phyloP scores from a whole-genome alignment of 30 jellyfish, hydroid and myxozoan species.

The Hydractinia symbiolongicarpus region DNA sequence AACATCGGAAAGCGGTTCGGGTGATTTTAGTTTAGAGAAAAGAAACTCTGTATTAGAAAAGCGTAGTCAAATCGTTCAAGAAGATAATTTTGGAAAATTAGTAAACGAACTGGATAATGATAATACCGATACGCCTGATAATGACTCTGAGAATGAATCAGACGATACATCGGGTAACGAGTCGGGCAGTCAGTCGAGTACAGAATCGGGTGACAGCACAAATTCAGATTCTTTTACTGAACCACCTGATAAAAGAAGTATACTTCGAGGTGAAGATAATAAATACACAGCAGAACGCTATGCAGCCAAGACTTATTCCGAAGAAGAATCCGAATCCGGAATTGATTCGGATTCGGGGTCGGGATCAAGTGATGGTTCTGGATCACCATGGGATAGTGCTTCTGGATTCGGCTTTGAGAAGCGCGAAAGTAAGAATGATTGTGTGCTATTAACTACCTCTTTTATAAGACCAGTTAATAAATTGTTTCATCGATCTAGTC shows the following conservation, averaged over 20 bases:
- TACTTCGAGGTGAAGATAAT: conserved; percentile 8
- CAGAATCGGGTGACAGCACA: conserved; percentile 13
- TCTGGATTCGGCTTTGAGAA: conserved; percentile 25
- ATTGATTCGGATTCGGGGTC: conserved; percentile 31
- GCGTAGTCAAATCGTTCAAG: conserved; percentile 31
- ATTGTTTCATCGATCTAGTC: no score
- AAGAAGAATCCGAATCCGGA: conserved; percentile 30
- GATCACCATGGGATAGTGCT: conserved; percentile 16
- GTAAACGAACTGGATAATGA: not conserved
- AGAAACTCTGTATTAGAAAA: conserved; percentile 25
- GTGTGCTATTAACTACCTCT: not conserved
- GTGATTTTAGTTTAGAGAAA: not conserved
- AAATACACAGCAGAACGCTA: not conserved
- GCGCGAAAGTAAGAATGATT: not conserved
- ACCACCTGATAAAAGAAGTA: not conserved
- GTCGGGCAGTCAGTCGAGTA: not conserved
- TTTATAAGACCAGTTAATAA: no score
- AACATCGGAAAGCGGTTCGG: conserved; percentile 10
- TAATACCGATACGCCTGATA: not conserved
- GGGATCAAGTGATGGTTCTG: conserved; percentile 21
- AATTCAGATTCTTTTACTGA: not conserved
- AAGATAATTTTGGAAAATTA: not conserved
- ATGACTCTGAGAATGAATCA: conserved; percentile 19
- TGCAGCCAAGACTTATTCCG: not conserved
- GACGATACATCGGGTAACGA: conserved; percentile 5